Evolutionary conservation across 2,797 vertebrate genomes (phyloP), one percentile per base, ranked within the genome.

Genomic region (Gadopsis bispinosus): DNA sequence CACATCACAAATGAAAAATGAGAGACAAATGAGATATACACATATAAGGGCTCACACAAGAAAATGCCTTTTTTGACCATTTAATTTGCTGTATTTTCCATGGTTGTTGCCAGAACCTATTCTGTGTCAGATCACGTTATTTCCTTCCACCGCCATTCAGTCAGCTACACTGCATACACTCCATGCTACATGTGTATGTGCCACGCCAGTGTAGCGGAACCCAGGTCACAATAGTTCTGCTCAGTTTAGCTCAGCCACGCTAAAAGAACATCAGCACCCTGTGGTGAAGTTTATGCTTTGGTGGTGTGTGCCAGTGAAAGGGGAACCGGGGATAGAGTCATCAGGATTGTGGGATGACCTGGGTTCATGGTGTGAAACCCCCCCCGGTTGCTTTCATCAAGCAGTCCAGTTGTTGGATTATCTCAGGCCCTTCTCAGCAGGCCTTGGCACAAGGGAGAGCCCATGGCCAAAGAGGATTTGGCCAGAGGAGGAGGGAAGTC

Each of bases 351-450:
- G 79, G 74, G 76, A 89, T 90, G 87, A 92, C 83, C 77, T 16
- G 78, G 79, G 84, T 89, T 93, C 90, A 88, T 80, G 62, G 71
- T 19, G 41, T 54, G 65, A n/a, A n/a, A n/a, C n/a, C 79, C 73
- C 83, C 73, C 89, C 87, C 54, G 33, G 6, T 63, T 80, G 78
- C 93, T 94, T 95, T 95, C 91, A 95, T 95, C 94, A 70, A 78
- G 78, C 68, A 74, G 86, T 78, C 69, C 91, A 93, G 91, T 93
- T 95, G 94, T 95, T 95, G 87, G 88, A 94, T 95, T 93, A 93
- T 84, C 92, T 93, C 89, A 84, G 91, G 76, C 87, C 83, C 86
- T 81, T 92, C 93, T 86, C 93, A 92, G 95, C 89, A 83, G 87
- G 94, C 73, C 88, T 88, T 93, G 92, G 93, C 92, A 92, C 80